Evolutionary conservation across 2,888 invertebrate species (phyloP), one percentile per base, ranked within the genome.

Genomic region (Acleris emargana): DNA sequence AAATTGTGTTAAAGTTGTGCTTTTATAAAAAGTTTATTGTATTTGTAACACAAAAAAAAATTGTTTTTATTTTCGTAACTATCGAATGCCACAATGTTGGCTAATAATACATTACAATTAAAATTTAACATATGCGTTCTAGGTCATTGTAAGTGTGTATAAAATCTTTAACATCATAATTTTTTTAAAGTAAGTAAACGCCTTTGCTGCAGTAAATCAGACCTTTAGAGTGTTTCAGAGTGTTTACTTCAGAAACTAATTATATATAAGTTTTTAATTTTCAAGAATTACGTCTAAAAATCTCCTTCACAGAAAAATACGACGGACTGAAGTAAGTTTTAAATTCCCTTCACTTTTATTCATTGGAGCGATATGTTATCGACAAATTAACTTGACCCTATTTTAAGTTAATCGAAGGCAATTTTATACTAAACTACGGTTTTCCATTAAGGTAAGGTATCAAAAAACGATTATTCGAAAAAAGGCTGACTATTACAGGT

Each of bases 271-370:
- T 50, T 54, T 64, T 54, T 42, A 54, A 42, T 25, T 38, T 38
- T 13, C 1, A 38, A 43, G 25, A 22, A 58, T 47, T 28, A 49
- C 38, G 43, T 45, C n/a, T 18, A 13, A 58, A 59, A 64, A 58
- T 53, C 20, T n/a, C 42, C 32, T 5, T 25, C 7, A n/a, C 17
- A 22, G 50, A 59, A 64, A 64, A 60, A 64, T 50, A 60, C 64
- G 59, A 32, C 42, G 42, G 25, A 53, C 42, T 49, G 25, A 53
- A 64, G 25, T 60, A 43, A 51, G 59, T 64, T 60, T 32, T 55
- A 60, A 64, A 50, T 55, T 64, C 64, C 55, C 59, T 64, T 64
- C 28, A 42, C 20, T 49, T 18, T 64, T 64, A 60, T 59, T 60
- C 50, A 64, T 51, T 54, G 43, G 43, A 42, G 54, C 53, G 59